Percentiles rank a stretch among this genome's conserved stretches.
These are phyloP conservation scores for Otolemur crassicaudatus DNA, from an alignment of 2,797 vertebrate genomes.

Conservation along the genomic window DNA sequence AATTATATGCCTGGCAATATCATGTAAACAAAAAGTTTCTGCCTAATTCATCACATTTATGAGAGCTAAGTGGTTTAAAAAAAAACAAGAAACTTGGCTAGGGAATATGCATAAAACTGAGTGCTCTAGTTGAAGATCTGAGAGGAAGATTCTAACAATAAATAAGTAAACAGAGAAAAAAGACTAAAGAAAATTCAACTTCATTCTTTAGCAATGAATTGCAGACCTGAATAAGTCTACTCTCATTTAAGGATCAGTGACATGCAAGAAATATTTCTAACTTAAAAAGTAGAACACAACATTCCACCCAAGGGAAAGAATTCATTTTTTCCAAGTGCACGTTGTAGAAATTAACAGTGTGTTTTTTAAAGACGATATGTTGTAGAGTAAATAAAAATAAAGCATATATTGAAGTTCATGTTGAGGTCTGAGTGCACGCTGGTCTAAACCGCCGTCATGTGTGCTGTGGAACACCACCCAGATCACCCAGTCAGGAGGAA, in stretches of 20 bases:
- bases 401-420: background rate
- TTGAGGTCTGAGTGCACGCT: background rate
- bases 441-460: background rate
- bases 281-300: background rate
- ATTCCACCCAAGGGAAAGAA: background rate
- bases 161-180: background rate
- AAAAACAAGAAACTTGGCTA: background rate
- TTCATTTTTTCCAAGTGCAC: background rate
- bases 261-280: background rate
- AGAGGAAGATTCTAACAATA: background rate
- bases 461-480: background rate
- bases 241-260: background rate
- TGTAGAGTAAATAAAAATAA: background rate
- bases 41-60: background rate
- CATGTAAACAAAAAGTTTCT: slow-evolving; percentile 3
- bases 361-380: background rate
- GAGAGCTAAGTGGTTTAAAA: background rate
- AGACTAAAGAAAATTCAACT: background rate
- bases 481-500: background rate
- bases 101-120: background rate
- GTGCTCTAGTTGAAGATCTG: background rate
- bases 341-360: background rate
- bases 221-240: background rate
- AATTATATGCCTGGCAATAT: background rate
- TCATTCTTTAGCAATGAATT: slow-evolving; percentile 15